Conservation (phyloP, 1,140 invertebrate genomes). For the Brachionus calyciflorus region DNA sequence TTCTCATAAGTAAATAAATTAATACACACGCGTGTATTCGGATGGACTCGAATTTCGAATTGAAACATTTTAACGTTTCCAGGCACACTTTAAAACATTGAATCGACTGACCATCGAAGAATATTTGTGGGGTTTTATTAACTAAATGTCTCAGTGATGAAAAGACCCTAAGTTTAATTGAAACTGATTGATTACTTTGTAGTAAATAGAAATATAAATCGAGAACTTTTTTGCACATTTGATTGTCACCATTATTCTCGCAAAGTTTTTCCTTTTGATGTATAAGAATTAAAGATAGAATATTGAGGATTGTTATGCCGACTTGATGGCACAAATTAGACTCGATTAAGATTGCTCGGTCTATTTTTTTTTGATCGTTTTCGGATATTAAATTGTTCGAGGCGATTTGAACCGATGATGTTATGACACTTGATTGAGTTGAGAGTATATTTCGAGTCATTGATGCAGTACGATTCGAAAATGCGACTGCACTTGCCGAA, state of each 20-base stretch:
- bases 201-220: slow-evolving; percentile 80
- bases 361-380: not conserved
- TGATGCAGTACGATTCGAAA: not conserved
- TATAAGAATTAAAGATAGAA: slow-evolving; percentile 76
- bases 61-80: slow-evolving; percentile 71
- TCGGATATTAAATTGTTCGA: not conserved
- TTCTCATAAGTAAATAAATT: slow-evolving; percentile 83
- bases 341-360: slow-evolving; percentile 63
- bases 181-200: slow-evolving; percentile 82
- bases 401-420: not conserved
- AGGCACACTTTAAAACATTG: slow-evolving; percentile 23
- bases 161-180: slow-evolving; percentile 81
- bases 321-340: slow-evolving; percentile 85
- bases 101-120: slow-evolving; percentile 60
- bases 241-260: slow-evolving; percentile 70
- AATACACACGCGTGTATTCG: slow-evolving; percentile 84
- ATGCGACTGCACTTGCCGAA: not conserved
- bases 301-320: slow-evolving; percentile 79
- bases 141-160: slow-evolving; percentile 83
- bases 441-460: not conserved
- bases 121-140: slow-evolving; percentile 77
- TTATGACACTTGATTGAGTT: not conserved
- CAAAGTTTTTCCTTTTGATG: slow-evolving; percentile 71
- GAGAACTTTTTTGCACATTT: slow-evolving; percentile 73
- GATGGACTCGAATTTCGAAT: slow-evolving; percentile 73